Evolutionary conservation across 1,140 invertebrate genomes (phyloP).

Genomic region (Hermatobates lingyangjiaoensis): DNA sequence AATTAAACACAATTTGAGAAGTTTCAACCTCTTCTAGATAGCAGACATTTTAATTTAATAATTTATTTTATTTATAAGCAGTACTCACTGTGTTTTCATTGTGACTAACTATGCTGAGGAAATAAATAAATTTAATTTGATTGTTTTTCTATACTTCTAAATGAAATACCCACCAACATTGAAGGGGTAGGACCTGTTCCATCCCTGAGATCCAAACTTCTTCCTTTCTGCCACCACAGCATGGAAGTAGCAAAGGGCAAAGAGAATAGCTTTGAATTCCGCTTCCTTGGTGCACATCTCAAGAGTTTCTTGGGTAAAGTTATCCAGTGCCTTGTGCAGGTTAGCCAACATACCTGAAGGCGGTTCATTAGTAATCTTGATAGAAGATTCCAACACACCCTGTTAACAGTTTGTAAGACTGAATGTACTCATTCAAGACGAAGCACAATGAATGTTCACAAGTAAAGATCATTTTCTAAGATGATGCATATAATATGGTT

Average conservation of each 20-base stretch:
- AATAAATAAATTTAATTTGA: no score
- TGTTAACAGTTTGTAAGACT: constrained; percentile 25
- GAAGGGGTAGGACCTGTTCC: constrained; percentile 59
- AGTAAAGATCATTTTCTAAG: no score
- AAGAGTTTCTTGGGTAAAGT: constrained; percentile 82
- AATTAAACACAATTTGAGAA: no score
- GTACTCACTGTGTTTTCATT: no score
- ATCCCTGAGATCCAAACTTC: constrained; percentile 88
- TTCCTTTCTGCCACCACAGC: constrained; percentile 79
- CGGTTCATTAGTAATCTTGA: constrained; percentile 93
- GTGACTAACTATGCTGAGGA: no score
- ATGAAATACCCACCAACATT: constrained; percentile 24
- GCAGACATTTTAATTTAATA: no score
- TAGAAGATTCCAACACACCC: constrained; percentile 80
- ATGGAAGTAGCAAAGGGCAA: constrained; percentile 88
- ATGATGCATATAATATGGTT: no score
- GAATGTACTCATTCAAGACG: no score
- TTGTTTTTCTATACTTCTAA: background rate
- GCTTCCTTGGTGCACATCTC: constrained; percentile 85
- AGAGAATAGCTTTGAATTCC: constrained; percentile 84
- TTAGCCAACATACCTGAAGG: constrained; percentile 88
- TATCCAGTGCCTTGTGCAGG: constrained; percentile 80
- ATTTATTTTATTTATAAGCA: no score
- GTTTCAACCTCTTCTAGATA: no score
- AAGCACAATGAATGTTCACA: no score